Percentiles rank a stretch among this genome's conserved stretches.
phyloP scores from a whole-genome alignment of 2,888 invertebrate species.

The Mythimna vitellina region DNA sequence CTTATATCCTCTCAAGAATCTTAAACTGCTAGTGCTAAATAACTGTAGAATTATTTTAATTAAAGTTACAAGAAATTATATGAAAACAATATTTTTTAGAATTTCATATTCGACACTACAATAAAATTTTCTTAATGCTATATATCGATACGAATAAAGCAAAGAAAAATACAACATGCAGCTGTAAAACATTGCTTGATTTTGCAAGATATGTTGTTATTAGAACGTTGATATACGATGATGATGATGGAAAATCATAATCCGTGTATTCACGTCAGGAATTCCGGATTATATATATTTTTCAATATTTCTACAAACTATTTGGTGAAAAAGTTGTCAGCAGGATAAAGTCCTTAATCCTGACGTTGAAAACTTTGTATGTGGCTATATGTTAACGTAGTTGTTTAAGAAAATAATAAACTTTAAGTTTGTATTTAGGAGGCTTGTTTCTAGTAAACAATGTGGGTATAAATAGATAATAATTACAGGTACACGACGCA shows the following conservation, averaged over 20 bases:
- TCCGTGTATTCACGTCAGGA: too few relatives aligned
- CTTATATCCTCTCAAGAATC: constrained; percentile 1
- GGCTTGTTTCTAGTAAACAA: constrained; percentile 29
- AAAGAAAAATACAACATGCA: not conserved
- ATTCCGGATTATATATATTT: too few relatives aligned
- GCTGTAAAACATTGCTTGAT: too few relatives aligned
- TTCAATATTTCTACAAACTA: too few relatives aligned
- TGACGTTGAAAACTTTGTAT: not conserved
- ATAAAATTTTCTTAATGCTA: not conserved
- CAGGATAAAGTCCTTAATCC: not conserved
- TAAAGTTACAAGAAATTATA: not conserved
- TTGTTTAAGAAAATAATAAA: not conserved
- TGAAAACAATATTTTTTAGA: not conserved
- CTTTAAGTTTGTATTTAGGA: not conserved
- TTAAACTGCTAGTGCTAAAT: constrained; percentile 5
- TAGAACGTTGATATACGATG: too few relatives aligned
- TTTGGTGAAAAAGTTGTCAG: not conserved
- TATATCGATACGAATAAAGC: not conserved
- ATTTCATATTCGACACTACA: constrained; percentile 3
- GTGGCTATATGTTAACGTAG: not conserved
- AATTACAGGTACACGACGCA: constrained; percentile 39
- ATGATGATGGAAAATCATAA: too few relatives aligned
- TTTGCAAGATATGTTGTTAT: too few relatives aligned
- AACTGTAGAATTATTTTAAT: not conserved
- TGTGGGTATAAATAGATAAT: constrained; percentile 5